A percentile compares a stretch with the other conserved stretches of the same genome.
Conservation (phyloP, 1,140 invertebrate genomes). For the Drosophila oshimai region DNA sequence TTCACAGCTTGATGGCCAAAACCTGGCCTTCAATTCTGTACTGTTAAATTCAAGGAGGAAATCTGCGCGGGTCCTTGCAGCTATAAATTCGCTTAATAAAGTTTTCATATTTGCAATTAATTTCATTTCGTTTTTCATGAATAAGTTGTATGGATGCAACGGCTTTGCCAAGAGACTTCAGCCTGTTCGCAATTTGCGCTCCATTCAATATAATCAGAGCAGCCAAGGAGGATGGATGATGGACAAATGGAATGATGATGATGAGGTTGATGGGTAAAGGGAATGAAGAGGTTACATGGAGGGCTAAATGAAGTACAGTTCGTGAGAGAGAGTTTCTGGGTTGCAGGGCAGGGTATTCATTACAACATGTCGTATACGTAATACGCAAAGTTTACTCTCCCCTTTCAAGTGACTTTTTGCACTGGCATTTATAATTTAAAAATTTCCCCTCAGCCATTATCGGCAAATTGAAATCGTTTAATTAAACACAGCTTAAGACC, state of each 20-base stretch:
- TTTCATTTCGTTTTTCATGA: constrained; percentile 70
- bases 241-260: constrained; percentile 12
- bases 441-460: constrained; percentile 40
- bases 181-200: constrained; percentile 59
- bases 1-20: constrained; percentile 15
- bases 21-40: neutral
- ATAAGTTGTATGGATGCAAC: constrained; percentile 53
- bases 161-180: constrained; percentile 37
- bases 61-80: constrained; percentile 2
- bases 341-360: constrained; percentile 30
- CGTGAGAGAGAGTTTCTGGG: neutral
- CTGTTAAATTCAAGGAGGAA: constrained; percentile 1
- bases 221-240: constrained; percentile 21
- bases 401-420: constrained; percentile 8
- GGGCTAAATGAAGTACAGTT: neutral
- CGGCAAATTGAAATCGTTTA: constrained; percentile 55
- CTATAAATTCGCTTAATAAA: constrained; percentile 73
- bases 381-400: constrained; percentile 32
- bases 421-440: constrained; percentile 6
- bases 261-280: neutral
- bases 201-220: constrained; percentile 67
- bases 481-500: constrained; percentile 33
- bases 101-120: constrained; percentile 74
- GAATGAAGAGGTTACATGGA: neutral
- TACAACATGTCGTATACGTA: constrained; percentile 60